phyloP scores from a whole-genome alignment of 1,140 invertebrate species.

The Stegodyphus mimosarum region DNA sequence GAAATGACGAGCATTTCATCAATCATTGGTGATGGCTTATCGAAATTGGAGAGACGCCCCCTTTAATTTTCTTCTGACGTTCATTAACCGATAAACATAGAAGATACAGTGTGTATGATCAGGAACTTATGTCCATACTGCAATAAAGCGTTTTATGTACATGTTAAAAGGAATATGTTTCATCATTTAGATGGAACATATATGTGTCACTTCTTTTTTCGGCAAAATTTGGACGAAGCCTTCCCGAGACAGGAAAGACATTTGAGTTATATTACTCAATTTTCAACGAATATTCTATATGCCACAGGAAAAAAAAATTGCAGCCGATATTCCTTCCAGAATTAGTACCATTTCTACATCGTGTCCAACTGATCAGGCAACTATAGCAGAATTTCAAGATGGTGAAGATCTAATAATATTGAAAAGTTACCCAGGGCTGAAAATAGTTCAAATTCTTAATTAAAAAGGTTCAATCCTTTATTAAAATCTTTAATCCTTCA shows the following conservation, averaged over 20 bases:
- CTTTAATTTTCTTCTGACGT: slow-evolving; percentile 45
- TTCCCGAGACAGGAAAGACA: neutral
- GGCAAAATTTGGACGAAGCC: neutral
- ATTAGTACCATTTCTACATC: neutral
- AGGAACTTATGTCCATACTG: slow-evolving; percentile 62
- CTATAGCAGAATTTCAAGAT: slow-evolving; percentile 4
- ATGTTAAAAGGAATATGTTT: slow-evolving; percentile 65
- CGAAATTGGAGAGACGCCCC: neutral
- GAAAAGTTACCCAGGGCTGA: neutral
- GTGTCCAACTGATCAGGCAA: neutral
- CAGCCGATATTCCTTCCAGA: slow-evolving; percentile 51
- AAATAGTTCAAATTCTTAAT: slow-evolving; percentile 4
- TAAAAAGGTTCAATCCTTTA: too few relatives aligned
- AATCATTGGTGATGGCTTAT: neutral
- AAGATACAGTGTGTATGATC: neutral
- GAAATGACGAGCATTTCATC: too few relatives aligned
- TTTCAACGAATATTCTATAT: slow-evolving; percentile 67
- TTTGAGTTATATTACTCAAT: slow-evolving; percentile 68
- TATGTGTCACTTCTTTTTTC: slow-evolving; percentile 38
- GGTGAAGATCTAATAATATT: neutral
- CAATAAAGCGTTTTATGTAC: slow-evolving; percentile 64
- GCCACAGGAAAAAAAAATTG: slow-evolving; percentile 64
- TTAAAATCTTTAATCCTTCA: too few relatives aligned
- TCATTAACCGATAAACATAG: neutral
- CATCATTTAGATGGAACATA: slow-evolving; percentile 64